These are phyloP conservation scores for Trichopoda pennipes DNA, from an alignment of 2,888 invertebrate species.

Conservation along the genomic window DNA sequence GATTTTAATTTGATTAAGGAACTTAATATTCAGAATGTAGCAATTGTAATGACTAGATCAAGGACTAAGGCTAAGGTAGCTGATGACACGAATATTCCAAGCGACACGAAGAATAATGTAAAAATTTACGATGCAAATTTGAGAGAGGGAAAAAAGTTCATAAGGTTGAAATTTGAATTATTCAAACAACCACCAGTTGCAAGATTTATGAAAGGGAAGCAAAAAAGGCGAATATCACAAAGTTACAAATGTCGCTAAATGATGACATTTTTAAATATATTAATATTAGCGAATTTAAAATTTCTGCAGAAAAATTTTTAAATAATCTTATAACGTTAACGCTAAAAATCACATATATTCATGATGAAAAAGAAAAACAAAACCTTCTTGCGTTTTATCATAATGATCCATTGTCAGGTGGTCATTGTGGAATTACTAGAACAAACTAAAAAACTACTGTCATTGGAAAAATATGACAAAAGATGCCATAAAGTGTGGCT, in stretches of 20 bases:
- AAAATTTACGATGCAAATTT: slow-evolving; percentile 2
- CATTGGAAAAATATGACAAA: slow-evolving; percentile 9
- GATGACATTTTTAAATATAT: slow-evolving; percentile 23
- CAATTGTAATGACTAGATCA: slow-evolving; percentile 8
- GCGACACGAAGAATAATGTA: not conserved
- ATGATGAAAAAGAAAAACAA: slow-evolving; percentile 17
- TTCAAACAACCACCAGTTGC: slow-evolving; percentile 16
- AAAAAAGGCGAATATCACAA: slow-evolving; percentile 12
- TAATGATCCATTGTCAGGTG: not conserved
- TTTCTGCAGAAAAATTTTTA: slow-evolving; percentile 26
- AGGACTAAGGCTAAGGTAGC: not conserved
- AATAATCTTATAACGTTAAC: slow-evolving; percentile 4
- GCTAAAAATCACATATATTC: slow-evolving; percentile 3
- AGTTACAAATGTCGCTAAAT: slow-evolving; percentile 19
- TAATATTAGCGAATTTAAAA: slow-evolving; percentile 7
- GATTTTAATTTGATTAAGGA: slow-evolving; percentile 6
- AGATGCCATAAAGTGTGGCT: not conserved
- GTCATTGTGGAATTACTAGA: slow-evolving; percentile 4
- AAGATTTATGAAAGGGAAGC: slow-evolving; percentile 10
- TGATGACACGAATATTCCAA: not conserved
- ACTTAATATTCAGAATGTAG: not conserved
- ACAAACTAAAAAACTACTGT: slow-evolving; percentile 62
- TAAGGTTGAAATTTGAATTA: slow-evolving; percentile 5
- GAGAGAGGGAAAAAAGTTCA: not conserved
- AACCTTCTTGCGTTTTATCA: slow-evolving; percentile 7